A percentile compares a stretch with the other conserved stretches of the same genome.
Evolutionary conservation across 2,113 vertebrate species (phyloP).

Genomic region (Vombatus ursinus): DNA sequence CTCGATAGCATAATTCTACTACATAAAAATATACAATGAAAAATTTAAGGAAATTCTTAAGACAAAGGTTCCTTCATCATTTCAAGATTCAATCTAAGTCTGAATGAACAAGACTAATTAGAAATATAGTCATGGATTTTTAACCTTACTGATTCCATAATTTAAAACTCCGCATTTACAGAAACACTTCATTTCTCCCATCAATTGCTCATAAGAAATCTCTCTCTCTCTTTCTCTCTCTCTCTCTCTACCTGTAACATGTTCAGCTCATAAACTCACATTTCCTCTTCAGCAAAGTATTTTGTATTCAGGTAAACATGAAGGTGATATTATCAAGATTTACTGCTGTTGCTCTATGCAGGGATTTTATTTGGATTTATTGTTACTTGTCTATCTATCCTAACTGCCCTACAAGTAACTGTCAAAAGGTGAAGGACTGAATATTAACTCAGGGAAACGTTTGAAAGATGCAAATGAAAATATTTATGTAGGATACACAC

Average conservation of each 20-base stretch:
- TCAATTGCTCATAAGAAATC: constrained; percentile 23
- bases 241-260: background rate
- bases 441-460: constrained; percentile 43
- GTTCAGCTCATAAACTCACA: constrained; percentile 24
- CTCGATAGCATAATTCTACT: background rate
- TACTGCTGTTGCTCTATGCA: constrained; percentile 4
- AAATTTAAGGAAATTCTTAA: background rate
- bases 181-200: constrained; percentile 1
- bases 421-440: constrained; percentile 55
- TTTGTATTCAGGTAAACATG: constrained; percentile 51
- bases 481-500: constrained; percentile 24
- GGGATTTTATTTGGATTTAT: constrained; percentile 57
- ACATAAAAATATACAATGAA: background rate
- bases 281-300: constrained; percentile 34
- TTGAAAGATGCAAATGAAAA: constrained; percentile 49
- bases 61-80: constrained; percentile 1
- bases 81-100: background rate
- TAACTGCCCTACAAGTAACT: constrained; percentile 51
- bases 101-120: background rate
- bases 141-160: background rate
- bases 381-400: constrained; percentile 38
- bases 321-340: constrained; percentile 55
- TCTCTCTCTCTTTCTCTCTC: constrained; percentile 11
- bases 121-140: background rate
- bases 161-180: constrained; percentile 11